Evolutionary conservation across 2,113 vertebrate species (phyloP), one percentile per base, ranked within the genome.

Genomic region (Nesogale talazaci): DNA sequence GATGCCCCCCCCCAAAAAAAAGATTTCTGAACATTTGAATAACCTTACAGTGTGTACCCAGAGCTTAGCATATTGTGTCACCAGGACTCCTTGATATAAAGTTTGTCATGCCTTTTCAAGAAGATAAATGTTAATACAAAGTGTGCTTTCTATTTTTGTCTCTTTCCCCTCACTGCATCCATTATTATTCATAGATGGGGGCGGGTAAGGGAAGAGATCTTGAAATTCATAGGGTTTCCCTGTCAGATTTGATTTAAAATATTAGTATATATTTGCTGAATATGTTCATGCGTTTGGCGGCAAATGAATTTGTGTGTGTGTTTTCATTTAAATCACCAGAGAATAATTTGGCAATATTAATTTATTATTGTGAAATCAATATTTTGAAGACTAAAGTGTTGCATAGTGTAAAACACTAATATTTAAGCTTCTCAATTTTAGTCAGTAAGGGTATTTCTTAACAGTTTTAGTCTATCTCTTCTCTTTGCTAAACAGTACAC

Each of bases 401-500:
- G 29, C 29, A 38, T 82, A 31, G 1, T 52, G 89, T 10, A 69
- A 52, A 46, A 36, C 12, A 74, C 52, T 70, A 86, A 5, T 63
- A 25, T 67, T 86, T 56, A 22, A 94, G 83, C 46, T 67, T 86
- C 16, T 95, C 29, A 31, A 2, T 69, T 6, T 8, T 94, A 86
- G 19, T 61, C 65, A 63, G 27, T 86, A 34, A 94, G n/a, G 12
- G 17, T 75, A 1, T n/a, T 85, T 16, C 16, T 56, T 81, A 1
- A 34, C 29, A 89, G 90, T 70, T 75, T 46, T 42, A 27, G 31
- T 83, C 2, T 15, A 86, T 93, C 74, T 74, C 2, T 70, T 31
- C 76, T 77, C n/a, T 89, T 96, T 65, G 65, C 65, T 95, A 40
- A 94, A 31, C 0, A 90, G 22, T 77, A 91, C 0, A 9, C 65